Evolutionary conservation across 2,888 invertebrate species (phyloP).

Genomic region (Cyclophora punctaria): DNA sequence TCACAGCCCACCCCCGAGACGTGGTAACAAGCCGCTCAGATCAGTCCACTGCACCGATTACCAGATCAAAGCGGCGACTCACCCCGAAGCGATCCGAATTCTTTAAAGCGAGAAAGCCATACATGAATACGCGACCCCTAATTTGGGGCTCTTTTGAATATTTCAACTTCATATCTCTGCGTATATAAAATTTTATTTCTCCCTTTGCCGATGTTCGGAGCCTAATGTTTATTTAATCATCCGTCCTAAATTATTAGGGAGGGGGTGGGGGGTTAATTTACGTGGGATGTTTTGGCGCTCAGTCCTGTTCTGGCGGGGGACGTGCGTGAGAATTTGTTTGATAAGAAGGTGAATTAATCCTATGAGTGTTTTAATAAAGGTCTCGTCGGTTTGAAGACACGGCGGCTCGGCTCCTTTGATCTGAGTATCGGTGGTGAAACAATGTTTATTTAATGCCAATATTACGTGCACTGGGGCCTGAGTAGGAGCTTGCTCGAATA

Average conservation of each 20-base stretch:
- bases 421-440: too few species aligned
- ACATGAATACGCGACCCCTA: slow-evolving; percentile 1
- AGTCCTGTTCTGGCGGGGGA: background rate
- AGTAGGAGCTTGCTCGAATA: too few species aligned
- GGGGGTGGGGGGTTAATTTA: slow-evolving; percentile 7
- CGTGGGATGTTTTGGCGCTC: background rate
- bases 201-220: slow-evolving; percentile 10
- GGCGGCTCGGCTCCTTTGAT: too few species aligned
- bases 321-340: background rate
- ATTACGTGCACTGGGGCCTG: too few species aligned
- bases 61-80: too few species aligned
- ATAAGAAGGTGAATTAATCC: background rate
- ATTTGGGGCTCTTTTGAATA: slow-evolving; percentile 14
- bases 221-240: slow-evolving; percentile 24
- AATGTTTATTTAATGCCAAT: too few species aligned
- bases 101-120: background rate
- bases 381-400: too few species aligned
- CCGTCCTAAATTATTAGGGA: slow-evolving; percentile 16
- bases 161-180: slow-evolving; percentile 21
- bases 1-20: too few species aligned
- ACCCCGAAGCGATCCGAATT: too few species aligned
- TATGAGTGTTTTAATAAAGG: too few species aligned
- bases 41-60: too few species aligned
- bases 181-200: slow-evolving; percentile 24
- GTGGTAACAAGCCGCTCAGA: too few species aligned